Percentiles rank a stretch among this genome's conserved stretches.
These are phyloP conservation scores for Himalopsyche anomala DNA, from an alignment of 2,888 invertebrate genomes.

Conservation along the genomic window DNA sequence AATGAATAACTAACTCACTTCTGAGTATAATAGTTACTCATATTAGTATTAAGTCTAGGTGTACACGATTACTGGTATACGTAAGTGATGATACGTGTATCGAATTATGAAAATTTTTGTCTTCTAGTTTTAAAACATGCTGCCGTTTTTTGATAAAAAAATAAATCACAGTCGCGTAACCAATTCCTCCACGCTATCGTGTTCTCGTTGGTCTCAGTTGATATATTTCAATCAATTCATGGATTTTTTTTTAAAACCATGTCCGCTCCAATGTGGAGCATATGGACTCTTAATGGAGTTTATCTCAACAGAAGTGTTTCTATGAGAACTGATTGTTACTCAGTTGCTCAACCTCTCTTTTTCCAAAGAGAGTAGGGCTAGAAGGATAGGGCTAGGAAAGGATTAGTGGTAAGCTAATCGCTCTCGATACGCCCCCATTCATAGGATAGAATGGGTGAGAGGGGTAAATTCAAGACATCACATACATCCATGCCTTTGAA, in stretches of 20 bases:
- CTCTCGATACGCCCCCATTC: too few species aligned
- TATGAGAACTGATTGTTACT: too few species aligned
- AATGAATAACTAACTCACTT: neutral
- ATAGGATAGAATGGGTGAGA: too few species aligned
- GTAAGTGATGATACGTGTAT: constrained; percentile 17
- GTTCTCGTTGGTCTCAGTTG: neutral
- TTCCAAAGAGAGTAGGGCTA: too few species aligned
- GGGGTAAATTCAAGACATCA: too few species aligned
- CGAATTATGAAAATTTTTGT: neutral
- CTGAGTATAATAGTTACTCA: neutral
- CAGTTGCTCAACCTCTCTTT: too few species aligned
- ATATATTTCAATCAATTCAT: neutral
- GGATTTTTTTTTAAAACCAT: neutral
- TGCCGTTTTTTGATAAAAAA: neutral
- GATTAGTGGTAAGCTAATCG: too few species aligned
- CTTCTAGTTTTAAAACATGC: neutral
- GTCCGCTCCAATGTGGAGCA: too few species aligned
- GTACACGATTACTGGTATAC: neutral
- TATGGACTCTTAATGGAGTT: too few species aligned
- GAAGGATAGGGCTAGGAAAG: too few species aligned
- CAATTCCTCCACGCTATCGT: neutral
- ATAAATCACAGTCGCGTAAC: neutral
- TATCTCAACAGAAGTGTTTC: too few species aligned
- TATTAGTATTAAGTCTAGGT: neutral
- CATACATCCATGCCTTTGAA: too few species aligned